phyloP scores from a whole-genome alignment of 2,113 vertebrate genomes.

The Corynorhinus townsendii region DNA sequence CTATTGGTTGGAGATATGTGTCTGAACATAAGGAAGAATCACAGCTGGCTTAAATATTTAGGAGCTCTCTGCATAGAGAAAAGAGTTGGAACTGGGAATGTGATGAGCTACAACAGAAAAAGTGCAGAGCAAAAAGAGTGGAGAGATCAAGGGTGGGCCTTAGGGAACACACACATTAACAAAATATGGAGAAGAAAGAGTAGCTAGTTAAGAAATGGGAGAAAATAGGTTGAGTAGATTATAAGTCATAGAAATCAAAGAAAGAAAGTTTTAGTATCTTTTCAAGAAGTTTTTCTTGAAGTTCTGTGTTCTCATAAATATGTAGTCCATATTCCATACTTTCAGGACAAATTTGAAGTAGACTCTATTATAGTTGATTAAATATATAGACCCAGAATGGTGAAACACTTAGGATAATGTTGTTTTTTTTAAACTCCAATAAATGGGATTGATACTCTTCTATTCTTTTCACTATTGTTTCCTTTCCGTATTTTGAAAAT shows the following conservation, averaged over 20 bases:
- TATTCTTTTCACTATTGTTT: background rate
- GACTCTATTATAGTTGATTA: background rate
- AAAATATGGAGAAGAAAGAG: background rate
- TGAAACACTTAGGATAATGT: background rate
- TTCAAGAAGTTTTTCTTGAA: background rate
- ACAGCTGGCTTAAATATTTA: background rate
- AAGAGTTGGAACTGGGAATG: background rate
- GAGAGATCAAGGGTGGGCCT: background rate
- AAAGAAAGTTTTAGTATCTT: background rate
- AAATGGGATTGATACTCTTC: background rate
- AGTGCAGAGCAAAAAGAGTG: background rate
- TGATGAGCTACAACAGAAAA: background rate
- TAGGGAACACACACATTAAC: background rate
- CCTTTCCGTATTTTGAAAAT: background rate
- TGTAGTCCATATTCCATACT: background rate
- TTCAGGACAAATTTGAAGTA: background rate
- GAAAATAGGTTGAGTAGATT: background rate
- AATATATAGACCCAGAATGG: background rate
- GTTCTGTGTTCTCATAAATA: conserved; percentile 10
- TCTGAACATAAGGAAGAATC: background rate
- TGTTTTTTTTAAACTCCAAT: background rate
- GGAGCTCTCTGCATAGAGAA: background rate
- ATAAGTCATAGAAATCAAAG: background rate
- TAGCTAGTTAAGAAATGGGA: background rate
- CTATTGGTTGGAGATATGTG: background rate